Base-by-base conservation (phyloP, 92 coral and sea anemone species). In the Siderastrea radians region DNA sequence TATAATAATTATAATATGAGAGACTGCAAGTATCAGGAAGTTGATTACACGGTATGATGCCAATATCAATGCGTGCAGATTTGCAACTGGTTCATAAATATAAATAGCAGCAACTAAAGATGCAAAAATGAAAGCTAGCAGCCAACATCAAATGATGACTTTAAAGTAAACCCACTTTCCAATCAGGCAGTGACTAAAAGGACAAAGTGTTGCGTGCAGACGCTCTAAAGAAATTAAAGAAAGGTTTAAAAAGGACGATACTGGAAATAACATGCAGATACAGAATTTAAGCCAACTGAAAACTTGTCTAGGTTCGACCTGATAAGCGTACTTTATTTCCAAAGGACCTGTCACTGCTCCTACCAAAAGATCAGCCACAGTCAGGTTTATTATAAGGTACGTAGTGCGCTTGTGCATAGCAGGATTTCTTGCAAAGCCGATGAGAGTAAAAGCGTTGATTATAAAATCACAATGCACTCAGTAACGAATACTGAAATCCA, bases 401-500 rank as follows among this genome's bases (percentile, higher is more conserved):
- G 64, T 43, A 54, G 13, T 51, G 67, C 76, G 76, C 77, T 81
- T 81, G 76, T 76, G 85, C 4, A 81, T 3, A 8, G 7, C 52
- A 49, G 76, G 85, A 50, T 17, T 55, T 81, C 76, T 57, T 44
- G 67, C 55, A 14, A 55, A 51, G 66, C 54, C 38, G 49, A 43
- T 5, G 52, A 67, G 17, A 15, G 75, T 69, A 55, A 81, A 11
- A 54, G 53, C 68, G 45, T 79, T 79, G 6, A 50, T n/a, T 17
- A 3, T 7, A 51, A 67, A 10, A 68, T 60, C 48, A 49, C 83
- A 6, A 63, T 8, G 26, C 7, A 61, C 38, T 64, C 72, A 12
- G 17, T n/a, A 72, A 48, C 48, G n/a, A 1, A 17, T 7, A 58
- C 68, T 19, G 61, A 48, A 4, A 1, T 1, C 72, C 72, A 67